phyloP scores from a whole-genome alignment of 2,113 vertebrate species.

The Macquaria australasica region DNA sequence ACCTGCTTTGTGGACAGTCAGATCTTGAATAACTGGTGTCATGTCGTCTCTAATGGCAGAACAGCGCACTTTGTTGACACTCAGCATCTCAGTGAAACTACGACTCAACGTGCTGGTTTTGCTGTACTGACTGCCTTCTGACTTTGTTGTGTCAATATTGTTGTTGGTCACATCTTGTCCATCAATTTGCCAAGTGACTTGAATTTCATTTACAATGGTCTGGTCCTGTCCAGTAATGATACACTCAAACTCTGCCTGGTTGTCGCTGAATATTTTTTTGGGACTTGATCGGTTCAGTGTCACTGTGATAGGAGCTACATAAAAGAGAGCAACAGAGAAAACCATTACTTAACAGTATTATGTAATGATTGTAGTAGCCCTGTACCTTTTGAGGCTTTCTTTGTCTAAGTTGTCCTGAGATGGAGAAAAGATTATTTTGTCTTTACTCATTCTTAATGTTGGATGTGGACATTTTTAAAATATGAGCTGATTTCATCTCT shows the following conservation, averaged over 20 bases:
- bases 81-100: fast-evolving
- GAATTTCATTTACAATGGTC: fast-evolving
- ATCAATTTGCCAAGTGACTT: conserved; percentile 30
- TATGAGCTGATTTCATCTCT: background rate
- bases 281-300: background rate
- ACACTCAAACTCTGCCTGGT: conserved; percentile 22
- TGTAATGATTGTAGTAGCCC: background rate
- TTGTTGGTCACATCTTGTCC: fast-evolving
- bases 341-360: background rate
- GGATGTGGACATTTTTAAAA: fast-evolving
- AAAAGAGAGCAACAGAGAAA: conserved; percentile 10
- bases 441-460: background rate
- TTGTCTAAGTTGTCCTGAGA: conserved; percentile 34
- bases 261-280: conserved; percentile 8
- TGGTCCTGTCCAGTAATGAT: background rate
- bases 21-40: background rate
- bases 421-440: conserved; percentile 24
- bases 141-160: fast-evolving
- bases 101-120: conserved; percentile 15
- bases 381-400: conserved; percentile 30
- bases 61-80: conserved; percentile 9
- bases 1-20: conserved; percentile 33
- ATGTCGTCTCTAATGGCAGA: background rate
- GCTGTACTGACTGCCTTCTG: background rate
- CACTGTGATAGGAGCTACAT: conserved; percentile 10